Evolutionary conservation across 92 coral and sea anemone species (phyloP), one percentile per base, ranked within the genome.

Genomic region (Bergia sp.): DNA sequence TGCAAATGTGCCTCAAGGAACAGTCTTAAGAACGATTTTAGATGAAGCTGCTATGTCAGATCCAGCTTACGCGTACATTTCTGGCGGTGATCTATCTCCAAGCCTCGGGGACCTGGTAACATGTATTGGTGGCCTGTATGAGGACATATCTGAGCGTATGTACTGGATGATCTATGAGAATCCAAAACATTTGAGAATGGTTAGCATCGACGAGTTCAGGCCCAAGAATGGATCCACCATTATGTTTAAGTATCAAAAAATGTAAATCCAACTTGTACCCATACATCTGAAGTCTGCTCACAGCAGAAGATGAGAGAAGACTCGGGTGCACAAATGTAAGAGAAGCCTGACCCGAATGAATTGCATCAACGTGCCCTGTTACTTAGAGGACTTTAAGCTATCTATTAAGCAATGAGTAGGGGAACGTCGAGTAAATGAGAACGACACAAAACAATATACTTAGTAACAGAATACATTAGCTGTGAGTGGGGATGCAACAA

Each of bases 161-260:
- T 84, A 84, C 61, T 84, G 87, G 87, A 84, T 84, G 87, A 15
- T 84, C 13, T 84, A 84, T 3, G 87, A 84, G 45, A 84, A 16
- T 7, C 77, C 78, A 3, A 84, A 72, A n/a, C 87, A 84, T 36
- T 65, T 84, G 79, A 84, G 79, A 69, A 9, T 72, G 61, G 77
- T 74, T 45, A 73, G 77, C 47, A 71, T 84, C 29, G 87, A 84
- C 12, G 85, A 55, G 36, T 80, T 80, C 45, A 44, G 16, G n/a
- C 85, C 85, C 7, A 55, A 80, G 21, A 80, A 80, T 55, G 85
- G 85, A 57, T 80, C 85, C 10, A 80, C 64, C 10, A 80, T 80
- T 21, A 80, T 73, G 29, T 80, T 80, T 18, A 38, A 80, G 23
- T 80, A 80, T 18, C 85, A 80, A 80, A 80, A 80, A 80, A 58